phyloP scores from a whole-genome alignment of 2,113 vertebrate species.

The Pelecanus crispus region DNA sequence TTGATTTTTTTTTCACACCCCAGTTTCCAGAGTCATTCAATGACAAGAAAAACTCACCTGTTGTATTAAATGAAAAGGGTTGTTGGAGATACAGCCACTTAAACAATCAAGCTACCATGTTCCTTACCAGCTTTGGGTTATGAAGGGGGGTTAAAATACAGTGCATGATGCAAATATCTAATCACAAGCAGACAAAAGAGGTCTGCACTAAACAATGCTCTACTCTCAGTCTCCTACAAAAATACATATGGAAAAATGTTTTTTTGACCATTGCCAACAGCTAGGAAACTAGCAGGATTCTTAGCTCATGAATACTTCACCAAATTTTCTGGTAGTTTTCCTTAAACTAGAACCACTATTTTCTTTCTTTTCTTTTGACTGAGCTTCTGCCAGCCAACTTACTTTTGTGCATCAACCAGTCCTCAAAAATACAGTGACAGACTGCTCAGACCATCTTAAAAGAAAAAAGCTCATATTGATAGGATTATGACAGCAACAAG shows the following conservation, averaged over 20 bases:
- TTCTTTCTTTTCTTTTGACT: not conserved
- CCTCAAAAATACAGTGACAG: slow-evolving; percentile 23
- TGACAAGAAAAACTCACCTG: not conserved
- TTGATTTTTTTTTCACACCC: not conserved
- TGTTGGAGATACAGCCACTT: not conserved
- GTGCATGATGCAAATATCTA: not conserved
- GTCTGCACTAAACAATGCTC: not conserved
- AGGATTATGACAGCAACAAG: slow-evolving; percentile 50
- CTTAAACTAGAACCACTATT: slow-evolving; percentile 20
- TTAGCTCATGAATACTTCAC: slow-evolving; percentile 23
- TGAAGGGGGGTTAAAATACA: not conserved
- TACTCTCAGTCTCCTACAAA: not conserved
- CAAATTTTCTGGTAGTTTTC: slow-evolving; percentile 44
- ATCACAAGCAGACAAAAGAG: slow-evolving; percentile 19
- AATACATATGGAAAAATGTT: slow-evolving; percentile 50
- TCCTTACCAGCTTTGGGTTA: not conserved
- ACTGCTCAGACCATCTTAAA: slow-evolving; percentile 38
- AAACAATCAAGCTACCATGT: not conserved
- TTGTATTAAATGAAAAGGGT: not conserved
- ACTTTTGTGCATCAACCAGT: slow-evolving; percentile 5
- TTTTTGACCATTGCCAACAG: slow-evolving; percentile 45
- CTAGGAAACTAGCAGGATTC: slow-evolving; percentile 13
- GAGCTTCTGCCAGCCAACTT: slow-evolving; percentile 29
- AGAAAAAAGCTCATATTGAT: slow-evolving; percentile 1
- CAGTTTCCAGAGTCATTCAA: not conserved